Base-by-base conservation (phyloP, 2,113 vertebrate genomes). In the Verasper variegatus region DNA sequence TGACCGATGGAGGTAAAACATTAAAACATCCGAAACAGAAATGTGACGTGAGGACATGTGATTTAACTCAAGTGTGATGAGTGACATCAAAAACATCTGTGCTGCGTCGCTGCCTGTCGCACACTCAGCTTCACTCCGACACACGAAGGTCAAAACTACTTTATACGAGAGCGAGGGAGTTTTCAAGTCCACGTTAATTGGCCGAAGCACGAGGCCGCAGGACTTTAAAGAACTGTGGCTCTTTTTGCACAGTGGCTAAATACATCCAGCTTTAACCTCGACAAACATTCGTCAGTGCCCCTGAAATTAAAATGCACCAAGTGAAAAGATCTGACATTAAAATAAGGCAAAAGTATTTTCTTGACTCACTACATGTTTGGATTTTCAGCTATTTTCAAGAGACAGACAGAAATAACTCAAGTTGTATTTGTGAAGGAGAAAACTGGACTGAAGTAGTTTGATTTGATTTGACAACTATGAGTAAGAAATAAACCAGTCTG, bases 301-400 rank as follows among this genome's bases (percentile, higher is more conserved):
- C 74, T 83, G 81, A 88, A 83, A 83, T 62, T 4, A 87, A 88
- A 86, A 71, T 14, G 51, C 2, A 4, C 12, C 37, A 20, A 65
- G 56, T 81, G 24, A 81, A 77, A 64, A 76, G 2, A 26, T 66
- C 8, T 26, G 42, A 83, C 72, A 42, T 31, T 42, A 37, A 83
- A 88, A 80, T 91, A 89, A 92, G 87, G 89, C 87, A 49, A 87
- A 80, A 63, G 51, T 17, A 42, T 74, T 21, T 74, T 20, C 64
- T 1, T n/a, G 68, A 64, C 49, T 42, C 68, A 72, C 72, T 60
- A 70, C 68, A 76, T 1, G 61, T 76, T 74, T 86, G 54, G 70
- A 23, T 72, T 76, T 79, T 79, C 79, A 86, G 87, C 74, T 71
- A 31, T 31, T 31, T 31, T 82, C 57, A 78, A 76, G 78, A 68